Evolutionary conservation across 2,888 invertebrate species (phyloP).

Genomic region (Acrocera orbiculus): DNA sequence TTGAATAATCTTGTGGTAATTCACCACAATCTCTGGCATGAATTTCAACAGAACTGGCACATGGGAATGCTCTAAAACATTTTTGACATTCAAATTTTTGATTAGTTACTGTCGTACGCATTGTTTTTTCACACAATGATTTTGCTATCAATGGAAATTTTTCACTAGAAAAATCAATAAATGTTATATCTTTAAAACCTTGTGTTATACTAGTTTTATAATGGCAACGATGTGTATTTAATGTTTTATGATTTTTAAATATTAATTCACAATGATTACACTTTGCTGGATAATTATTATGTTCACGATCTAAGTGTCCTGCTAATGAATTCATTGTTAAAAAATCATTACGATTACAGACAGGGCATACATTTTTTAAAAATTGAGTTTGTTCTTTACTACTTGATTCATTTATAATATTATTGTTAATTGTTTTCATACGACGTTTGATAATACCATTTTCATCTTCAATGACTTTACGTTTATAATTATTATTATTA

Average conservation of each 20-base stretch:
- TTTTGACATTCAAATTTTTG: constrained; percentile 51
- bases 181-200: constrained; percentile 53
- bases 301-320: constrained; percentile 45
- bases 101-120: constrained; percentile 37
- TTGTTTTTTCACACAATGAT: constrained; percentile 48
- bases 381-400: constrained; percentile 3
- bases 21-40: constrained; percentile 40
- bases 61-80: constrained; percentile 54
- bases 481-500: constrained; percentile 19
- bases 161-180: constrained; percentile 61
- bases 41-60: constrained; percentile 45
- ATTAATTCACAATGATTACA: constrained; percentile 56
- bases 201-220: constrained; percentile 34
- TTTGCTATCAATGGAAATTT: constrained; percentile 66
- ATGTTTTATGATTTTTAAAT: constrained; percentile 53
- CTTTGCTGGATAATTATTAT: constrained; percentile 47
- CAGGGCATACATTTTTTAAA: constrained; percentile 37
- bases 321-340: constrained; percentile 39
- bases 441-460: constrained; percentile 19
- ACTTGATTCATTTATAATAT: constrained; percentile 12
- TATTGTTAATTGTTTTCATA: constrained; percentile 25
- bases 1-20: constrained; percentile 14
- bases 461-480: constrained; percentile 21
- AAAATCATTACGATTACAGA: constrained; percentile 45
- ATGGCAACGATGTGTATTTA: constrained; percentile 50